Evolutionary conservation across 2,113 vertebrate genomes (phyloP).

Genomic region (Sylvietta virens): DNA sequence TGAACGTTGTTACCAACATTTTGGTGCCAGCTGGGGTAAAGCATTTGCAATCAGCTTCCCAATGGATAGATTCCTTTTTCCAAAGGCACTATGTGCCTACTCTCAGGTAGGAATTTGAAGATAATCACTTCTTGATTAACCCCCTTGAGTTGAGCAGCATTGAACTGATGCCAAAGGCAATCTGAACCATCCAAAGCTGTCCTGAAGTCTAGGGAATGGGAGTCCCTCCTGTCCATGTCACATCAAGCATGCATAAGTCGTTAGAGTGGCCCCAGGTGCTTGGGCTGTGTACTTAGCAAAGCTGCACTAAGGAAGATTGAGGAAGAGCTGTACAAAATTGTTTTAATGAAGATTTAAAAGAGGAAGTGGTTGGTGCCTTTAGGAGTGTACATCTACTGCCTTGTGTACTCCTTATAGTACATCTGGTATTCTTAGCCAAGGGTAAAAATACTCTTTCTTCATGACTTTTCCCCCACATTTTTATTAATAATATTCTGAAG

Average conservation of each 20-base stretch:
- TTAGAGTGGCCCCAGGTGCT: neutral
- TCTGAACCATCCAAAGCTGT: neutral
- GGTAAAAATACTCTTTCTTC: neutral
- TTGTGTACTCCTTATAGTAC: neutral
- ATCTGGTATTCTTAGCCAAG: neutral
- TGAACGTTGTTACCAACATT: neutral
- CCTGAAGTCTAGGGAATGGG: neutral
- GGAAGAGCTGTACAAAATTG: neutral
- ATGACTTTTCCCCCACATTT: neutral
- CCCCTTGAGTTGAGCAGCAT: neutral
- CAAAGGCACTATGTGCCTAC: neutral
- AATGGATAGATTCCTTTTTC: accelerated
- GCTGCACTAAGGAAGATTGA: neutral
- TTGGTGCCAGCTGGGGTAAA: neutral
- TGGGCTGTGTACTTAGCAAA: neutral
- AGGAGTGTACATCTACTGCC: neutral
- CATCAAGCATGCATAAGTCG: neutral
- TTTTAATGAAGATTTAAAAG: neutral
- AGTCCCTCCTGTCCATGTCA: neutral
- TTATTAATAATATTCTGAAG: neutral
- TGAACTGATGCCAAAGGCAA: neutral
- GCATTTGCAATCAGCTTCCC: neutral
- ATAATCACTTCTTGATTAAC: neutral
- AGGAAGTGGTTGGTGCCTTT: neutral
- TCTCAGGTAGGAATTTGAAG: neutral